Percentiles rank a stretch among this genome's conserved stretches.
These are phyloP conservation scores for Chiloscyllium punctatum DNA, from an alignment of 2,797 vertebrate species.

Conservation along the genomic window DNA sequence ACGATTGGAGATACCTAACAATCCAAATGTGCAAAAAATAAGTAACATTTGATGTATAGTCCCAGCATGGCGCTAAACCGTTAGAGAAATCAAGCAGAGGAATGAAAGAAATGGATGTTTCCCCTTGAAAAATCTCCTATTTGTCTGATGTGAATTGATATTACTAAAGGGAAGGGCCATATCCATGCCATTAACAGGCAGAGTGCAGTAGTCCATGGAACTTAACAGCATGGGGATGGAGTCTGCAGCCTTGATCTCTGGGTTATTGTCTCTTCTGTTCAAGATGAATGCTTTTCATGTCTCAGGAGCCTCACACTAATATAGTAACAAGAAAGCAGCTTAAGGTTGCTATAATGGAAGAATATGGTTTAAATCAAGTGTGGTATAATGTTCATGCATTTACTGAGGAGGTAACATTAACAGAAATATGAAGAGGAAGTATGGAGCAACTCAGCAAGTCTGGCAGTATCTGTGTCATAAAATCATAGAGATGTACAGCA, in stretches of 20 bases:
- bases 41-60: neutral
- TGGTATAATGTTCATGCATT: no score
- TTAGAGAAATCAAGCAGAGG: neutral
- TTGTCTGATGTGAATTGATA: neutral
- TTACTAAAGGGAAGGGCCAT: neutral
- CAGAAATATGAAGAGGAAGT: no score
- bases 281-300: neutral
- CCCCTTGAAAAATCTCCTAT: neutral
- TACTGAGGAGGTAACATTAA: no score
- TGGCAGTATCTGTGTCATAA: no score
- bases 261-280: neutral
- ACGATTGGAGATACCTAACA: no score
- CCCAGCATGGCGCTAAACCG: neutral
- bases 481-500: no score
- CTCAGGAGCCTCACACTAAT: neutral
- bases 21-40: no score
- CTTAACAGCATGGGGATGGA: neutral
- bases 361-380: neutral
- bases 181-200: neutral
- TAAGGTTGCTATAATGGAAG: neutral
- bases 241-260: neutral
- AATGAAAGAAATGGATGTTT: neutral
- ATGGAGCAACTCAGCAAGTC: no score
- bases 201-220: neutral
- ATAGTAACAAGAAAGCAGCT: neutral